These are phyloP conservation scores for Triplophysa tibetana DNA, from an alignment of 2,113 vertebrate species.

Conservation along the genomic window DNA sequence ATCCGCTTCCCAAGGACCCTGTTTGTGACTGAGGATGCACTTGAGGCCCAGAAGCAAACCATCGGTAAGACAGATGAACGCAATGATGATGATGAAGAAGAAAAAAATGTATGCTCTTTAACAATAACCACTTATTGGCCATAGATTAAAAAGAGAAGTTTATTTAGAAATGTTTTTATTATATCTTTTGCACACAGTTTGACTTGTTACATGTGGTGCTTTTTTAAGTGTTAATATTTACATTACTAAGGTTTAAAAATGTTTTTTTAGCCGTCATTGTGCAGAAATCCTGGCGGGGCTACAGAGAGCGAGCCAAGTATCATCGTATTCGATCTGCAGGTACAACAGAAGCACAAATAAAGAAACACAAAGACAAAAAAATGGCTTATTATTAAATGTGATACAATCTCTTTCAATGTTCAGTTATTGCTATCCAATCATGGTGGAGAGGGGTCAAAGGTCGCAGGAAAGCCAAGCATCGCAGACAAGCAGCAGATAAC, in stretches of 20 bases:
- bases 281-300: slow-evolving; percentile 92
- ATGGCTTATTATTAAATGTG: not conserved
- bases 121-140: not conserved
- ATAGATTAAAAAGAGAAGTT: not conserved
- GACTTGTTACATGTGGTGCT: not conserved
- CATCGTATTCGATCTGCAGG: slow-evolving; percentile 86
- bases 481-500: slow-evolving; percentile 84
- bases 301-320: slow-evolving; percentile 88
- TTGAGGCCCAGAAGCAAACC: slow-evolving; percentile 89
- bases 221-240: not conserved
- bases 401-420: slow-evolving; percentile 37
- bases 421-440: slow-evolving; percentile 92
- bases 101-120: not conserved
- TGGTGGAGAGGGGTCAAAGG: slow-evolving; percentile 93
- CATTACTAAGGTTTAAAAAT: not conserved
- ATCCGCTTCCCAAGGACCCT: slow-evolving; percentile 98
- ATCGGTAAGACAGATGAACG: slow-evolving; percentile 75
- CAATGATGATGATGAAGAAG: not conserved
- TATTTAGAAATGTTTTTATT: not conserved
- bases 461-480: slow-evolving; percentile 84
- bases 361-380: not conserved
- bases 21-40: slow-evolving; percentile 92
- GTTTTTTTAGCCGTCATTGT: slow-evolving; percentile 79
- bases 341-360: slow-evolving; percentile 54
- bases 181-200: not conserved